These are phyloP conservation scores for Vombatus ursinus DNA, from an alignment of 2,113 vertebrate genomes.

Conservation along the genomic window DNA sequence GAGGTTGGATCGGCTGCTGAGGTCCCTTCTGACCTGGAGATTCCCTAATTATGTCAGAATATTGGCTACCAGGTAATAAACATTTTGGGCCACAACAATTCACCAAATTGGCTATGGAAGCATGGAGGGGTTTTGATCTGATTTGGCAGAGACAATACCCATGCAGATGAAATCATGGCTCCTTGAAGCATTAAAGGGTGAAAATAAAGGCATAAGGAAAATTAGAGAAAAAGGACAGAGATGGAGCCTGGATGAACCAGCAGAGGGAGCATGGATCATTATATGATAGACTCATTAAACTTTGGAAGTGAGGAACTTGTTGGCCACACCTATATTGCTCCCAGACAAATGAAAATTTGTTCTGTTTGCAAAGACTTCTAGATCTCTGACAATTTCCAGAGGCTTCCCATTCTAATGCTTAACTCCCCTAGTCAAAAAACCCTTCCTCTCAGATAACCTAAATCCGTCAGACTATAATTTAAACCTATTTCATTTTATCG, in stretches of 20 bases:
- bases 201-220: not conserved
- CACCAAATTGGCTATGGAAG: not conserved
- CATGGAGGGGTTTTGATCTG: not conserved
- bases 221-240: not conserved
- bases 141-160: not conserved
- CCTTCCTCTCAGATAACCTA: not conserved
- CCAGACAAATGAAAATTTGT: not conserved
- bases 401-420: not conserved
- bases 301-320: not conserved
- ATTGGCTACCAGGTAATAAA: not conserved
- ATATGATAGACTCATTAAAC: not conserved
- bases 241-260: not conserved
- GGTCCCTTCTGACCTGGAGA: not conserved
- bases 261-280: not conserved
- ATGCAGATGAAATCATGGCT: not conserved
- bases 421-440: not conserved
- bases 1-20: not conserved
- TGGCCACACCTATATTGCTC: not conserved
- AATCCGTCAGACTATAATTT: not conserved
- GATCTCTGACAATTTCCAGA: not conserved
- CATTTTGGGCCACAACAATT: not conserved
- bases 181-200: not conserved
- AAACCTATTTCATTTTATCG: not conserved
- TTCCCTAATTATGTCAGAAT: not conserved
- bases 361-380: not conserved